Conservation (phyloP, 2,797 vertebrate genomes). For the Perdix hodgsoniae region DNA sequence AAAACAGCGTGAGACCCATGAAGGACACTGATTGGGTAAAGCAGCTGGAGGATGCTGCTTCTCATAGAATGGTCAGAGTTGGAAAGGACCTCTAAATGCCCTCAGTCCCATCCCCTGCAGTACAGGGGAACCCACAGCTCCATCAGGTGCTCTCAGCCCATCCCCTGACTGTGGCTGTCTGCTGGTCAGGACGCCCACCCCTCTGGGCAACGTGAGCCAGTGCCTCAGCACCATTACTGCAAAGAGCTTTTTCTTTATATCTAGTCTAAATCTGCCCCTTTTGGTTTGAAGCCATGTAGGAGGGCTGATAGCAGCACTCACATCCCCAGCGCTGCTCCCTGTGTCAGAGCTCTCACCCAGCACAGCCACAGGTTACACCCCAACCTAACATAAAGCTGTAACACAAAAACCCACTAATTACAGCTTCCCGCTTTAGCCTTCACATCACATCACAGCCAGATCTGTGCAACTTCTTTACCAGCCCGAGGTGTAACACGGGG, state of each 20-base stretch:
- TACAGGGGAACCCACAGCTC: background rate
- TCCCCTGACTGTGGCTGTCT: too few species aligned
- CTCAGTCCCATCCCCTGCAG: background rate
- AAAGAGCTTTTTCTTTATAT: background rate
- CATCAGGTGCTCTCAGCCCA: background rate
- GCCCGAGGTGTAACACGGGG: background rate
- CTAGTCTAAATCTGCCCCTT: background rate
- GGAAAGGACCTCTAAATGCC: background rate
- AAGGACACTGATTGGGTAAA: background rate
- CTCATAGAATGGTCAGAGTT: background rate
- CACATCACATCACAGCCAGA: background rate
- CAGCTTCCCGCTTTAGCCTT: background rate
- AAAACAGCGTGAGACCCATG: rapidly evolving
- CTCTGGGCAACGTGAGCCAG: background rate
- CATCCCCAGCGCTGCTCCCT: too few species aligned
- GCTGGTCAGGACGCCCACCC: too few species aligned
- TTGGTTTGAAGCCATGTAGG: background rate
- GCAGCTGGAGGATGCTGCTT: background rate
- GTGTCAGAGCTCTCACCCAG: too few species aligned
- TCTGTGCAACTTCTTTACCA: background rate
- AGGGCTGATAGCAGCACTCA: too few species aligned
- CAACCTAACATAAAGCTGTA: too few species aligned
- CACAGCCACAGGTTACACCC: too few species aligned
- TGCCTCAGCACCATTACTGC: background rate
- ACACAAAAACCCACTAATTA: background rate